Base-by-base conservation (phyloP, 2,797 vertebrate genomes). In the Apogon talboti region DNA sequence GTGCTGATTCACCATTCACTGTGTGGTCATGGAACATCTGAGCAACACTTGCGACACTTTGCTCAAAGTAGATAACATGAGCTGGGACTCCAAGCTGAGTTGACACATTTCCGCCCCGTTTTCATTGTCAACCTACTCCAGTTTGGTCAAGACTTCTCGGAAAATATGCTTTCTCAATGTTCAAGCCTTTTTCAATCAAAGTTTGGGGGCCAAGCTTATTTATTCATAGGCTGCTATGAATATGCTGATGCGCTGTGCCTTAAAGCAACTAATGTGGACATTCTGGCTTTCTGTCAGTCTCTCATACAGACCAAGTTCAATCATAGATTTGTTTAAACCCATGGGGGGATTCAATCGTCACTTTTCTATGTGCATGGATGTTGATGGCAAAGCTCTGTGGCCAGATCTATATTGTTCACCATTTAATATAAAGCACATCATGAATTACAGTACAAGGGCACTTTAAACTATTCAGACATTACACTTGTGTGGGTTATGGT, bases 1-100 rank as follows among this genome's bases (percentile, higher is more conserved):
- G 24, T 49, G 43, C 53, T 70, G 35, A 68, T 68, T n/a, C 54
- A 57, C 45, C 59, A 53, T 53, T 69, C 66, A 50, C 14, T 51
- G 35, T 21, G 7, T 38, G 10, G 28, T 61, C 46, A 62, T 30
- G 28, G 11, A 18, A 59, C 42, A 43, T 21, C 13, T 41, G 49
- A 42, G 46, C 13, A 59, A 46, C 28, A 63, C 21, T 24, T 53
- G 28, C 38, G 43, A 65, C 30, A 54, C 28, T 51, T 63, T 52
- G 24, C 14, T 40, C 15, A 15, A 21, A 14, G 49, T 35, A 40
- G 42, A 19, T 52, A 41, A 24, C 35, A 52, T 19, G 38, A 66
- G n/a, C 18, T 50, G 45, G 14, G 37, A 63, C 37, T 51, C 33
- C 44, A n/a, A 58, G 45, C 19, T 41, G 51, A 56, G 63, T 9